A percentile compares a stretch with the other conserved stretches of the same genome.
These are phyloP conservation scores for Melanotaenia trifasciata DNA, from an alignment of 2,797 vertebrate species.

Conservation along the genomic window DNA sequence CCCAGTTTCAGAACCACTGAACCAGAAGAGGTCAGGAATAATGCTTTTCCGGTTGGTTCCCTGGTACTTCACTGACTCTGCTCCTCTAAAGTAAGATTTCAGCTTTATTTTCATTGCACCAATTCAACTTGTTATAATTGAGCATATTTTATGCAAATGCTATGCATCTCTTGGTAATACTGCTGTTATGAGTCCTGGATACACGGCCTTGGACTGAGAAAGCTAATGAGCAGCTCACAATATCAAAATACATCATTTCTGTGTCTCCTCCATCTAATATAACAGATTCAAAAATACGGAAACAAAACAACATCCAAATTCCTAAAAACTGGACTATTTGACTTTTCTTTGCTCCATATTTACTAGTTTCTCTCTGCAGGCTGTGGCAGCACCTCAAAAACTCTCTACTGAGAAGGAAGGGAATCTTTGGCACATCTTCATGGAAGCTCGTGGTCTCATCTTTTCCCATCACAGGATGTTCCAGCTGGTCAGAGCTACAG, in stretches of 20 bases:
- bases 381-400: constrained; percentile 21
- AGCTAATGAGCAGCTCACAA: constrained; percentile 21
- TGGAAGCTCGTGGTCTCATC: constrained; percentile 53
- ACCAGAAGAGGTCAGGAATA: constrained; percentile 53
- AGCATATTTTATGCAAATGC: constrained; percentile 44
- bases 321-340: constrained; percentile 10
- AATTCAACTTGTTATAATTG: constrained; percentile 10
- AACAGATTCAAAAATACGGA: constrained; percentile 16
- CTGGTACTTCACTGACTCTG: not conserved
- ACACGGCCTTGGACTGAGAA: not conserved
- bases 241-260: constrained; percentile 17
- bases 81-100: constrained; percentile 1
- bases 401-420: constrained; percentile 23
- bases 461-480: constrained; percentile 49
- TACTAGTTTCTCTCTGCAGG: constrained; percentile 16
- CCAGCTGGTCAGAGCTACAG: constrained; percentile 62
- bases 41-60: constrained; percentile 6
- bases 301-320: constrained; percentile 1
- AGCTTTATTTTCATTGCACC: too few species aligned
- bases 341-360: constrained; percentile 14
- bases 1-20: too few species aligned
- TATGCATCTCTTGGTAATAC: constrained; percentile 32
- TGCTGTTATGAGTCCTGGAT: constrained; percentile 15
- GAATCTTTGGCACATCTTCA: constrained; percentile 52
- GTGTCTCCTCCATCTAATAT: constrained; percentile 3